These are phyloP conservation scores for Athetis lepigone DNA, from an alignment of 2,888 invertebrate genomes.

Conservation along the genomic window DNA sequence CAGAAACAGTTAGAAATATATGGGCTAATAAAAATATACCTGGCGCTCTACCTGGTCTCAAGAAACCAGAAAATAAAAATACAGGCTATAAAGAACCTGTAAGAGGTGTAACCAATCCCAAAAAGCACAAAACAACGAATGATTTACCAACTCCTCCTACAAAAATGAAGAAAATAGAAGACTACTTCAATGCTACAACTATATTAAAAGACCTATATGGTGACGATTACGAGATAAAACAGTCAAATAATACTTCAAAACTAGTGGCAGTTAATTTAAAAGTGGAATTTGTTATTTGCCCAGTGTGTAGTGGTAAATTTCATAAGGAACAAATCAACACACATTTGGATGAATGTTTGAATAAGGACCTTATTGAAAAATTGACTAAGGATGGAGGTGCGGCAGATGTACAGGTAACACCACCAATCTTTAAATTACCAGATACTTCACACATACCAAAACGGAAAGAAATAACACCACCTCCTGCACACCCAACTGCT, in stretches of 20 bases:
- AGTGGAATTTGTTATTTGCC: slow-evolving; percentile 81
- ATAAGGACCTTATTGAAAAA: slow-evolving; percentile 78
- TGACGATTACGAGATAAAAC: slow-evolving; percentile 75
- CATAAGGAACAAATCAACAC: slow-evolving; percentile 77
- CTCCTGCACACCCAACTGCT: slow-evolving; percentile 1
- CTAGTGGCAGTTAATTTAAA: slow-evolving; percentile 68
- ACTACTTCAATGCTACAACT: slow-evolving; percentile 80
- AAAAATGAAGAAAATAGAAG: slow-evolving; percentile 84
- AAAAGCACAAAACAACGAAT: slow-evolving; percentile 70
- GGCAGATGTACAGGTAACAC: slow-evolving; percentile 14
- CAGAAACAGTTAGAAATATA: slow-evolving; percentile 70
- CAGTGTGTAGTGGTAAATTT: slow-evolving; percentile 84
- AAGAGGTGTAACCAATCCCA: slow-evolving; percentile 53
- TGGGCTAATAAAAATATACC: slow-evolving; percentile 72
- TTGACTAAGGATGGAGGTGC: slow-evolving; percentile 66
- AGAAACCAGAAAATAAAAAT: slow-evolving; percentile 15
- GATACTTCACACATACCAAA: slow-evolving; percentile 6
- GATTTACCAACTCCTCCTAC: slow-evolving; percentile 70
- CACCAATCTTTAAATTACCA: slow-evolving; percentile 14
- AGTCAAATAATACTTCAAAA: slow-evolving; percentile 69
- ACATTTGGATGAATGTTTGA: slow-evolving; percentile 87
- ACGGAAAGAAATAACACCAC: slow-evolving; percentile 18
- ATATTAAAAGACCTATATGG: slow-evolving; percentile 85
- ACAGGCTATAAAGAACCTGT: slow-evolving; percentile 18
- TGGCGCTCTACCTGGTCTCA: slow-evolving; percentile 14